Evolutionary conservation across 2,888 invertebrate genomes (phyloP), one percentile per base, ranked within the genome.

Genomic region (Luffia ferchaultella): DNA sequence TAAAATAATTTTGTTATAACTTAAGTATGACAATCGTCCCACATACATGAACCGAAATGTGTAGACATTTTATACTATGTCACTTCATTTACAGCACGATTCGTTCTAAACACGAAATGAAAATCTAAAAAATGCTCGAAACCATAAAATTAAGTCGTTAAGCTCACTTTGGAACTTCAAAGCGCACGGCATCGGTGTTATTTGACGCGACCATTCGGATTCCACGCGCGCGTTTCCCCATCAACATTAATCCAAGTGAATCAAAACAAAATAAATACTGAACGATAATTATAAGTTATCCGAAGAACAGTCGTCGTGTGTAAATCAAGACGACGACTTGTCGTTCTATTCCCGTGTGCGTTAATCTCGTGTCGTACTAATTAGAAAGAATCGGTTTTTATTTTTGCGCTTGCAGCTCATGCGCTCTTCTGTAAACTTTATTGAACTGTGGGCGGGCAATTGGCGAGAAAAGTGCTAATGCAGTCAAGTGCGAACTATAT

Each of bases 361-460:
- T 71, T 73, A 69, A 71, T 73, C 70, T 68, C 66, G 62, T 64
- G 30, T 60, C 54, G 67, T 65, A 77, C 73, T 83, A 80, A 82
- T 82, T 83, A 82, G 76, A 82, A 83, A 82, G 79, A 80, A 83
- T 82, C 76, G 79, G 76, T n/a, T 82, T 79, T 83, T 83, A 82
- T 83, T 82, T n/a, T 79, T 65, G 75, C 77, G 73, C 73, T 75
- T 75, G 74, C 76, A 76, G 77, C 30, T 12, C 30, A 12, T 12
- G 30, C 5, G n/a, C n/a, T n/a, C n/a, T n/a, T n/a, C n/a, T n/a
- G n/a, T n/a, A n/a, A n/a, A n/a, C n/a, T n/a, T n/a, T n/a, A n/a
- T n/a, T n/a, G n/a, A n/a, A n/a, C n/a, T n/a, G n/a, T n/a, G n/a
- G n/a, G n/a, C n/a, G n/a, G n/a, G n/a, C n/a, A n/a, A n/a, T n/a